Base-by-base conservation (phyloP, 1,140 invertebrate species). In the Musca domestica region DNA sequence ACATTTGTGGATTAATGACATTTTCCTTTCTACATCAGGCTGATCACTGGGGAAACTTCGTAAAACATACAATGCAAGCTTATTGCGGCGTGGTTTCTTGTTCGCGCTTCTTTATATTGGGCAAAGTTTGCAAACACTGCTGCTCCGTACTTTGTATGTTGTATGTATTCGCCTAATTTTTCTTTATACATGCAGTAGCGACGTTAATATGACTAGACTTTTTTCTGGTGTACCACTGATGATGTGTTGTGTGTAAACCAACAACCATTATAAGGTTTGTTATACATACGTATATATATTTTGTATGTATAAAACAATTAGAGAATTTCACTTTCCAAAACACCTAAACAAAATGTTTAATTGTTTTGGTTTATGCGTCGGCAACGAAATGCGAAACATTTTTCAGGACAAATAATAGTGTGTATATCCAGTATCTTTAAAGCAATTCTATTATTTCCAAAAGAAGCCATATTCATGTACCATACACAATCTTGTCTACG, bases 281-380 rank as follows among this genome's bases (percentile, higher is more conserved):
- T 68, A 63, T 68, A 58, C 54, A 64, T 34, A 64, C 15, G 74
- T 78, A 78, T 78, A 78, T 76, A 78, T 78, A 69, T 76, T 78
- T 78, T 72, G 74, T 78, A 73, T 78, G 74, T 79, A 76, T 76
- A 76, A 74, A 78, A 78, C 77, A 76, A 76, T 74, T 74, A 74
- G 34, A 65, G 66, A 56, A 47, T 69, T 54, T 66, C 75, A 73
- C 71, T 79, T 78, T 76, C 74, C 76, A 77, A 25, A 52, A 41
- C 12, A 68, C 27, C 48, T 47, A 19, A 20, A 30, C 23, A 48
- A 30, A 30, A 30, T 30, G 27, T 3, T 30, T 30, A 30, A 30
- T 9, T 30, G 9, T 30, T 30, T 30, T 30, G n/a, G n/a, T n/a
- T n/a, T n/a, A n/a, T n/a, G n/a, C n/a, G n/a, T n/a, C n/a, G n/a